Conservation (phyloP, 2,888 invertebrate genomes). For the Criorhina ranunculi region DNA sequence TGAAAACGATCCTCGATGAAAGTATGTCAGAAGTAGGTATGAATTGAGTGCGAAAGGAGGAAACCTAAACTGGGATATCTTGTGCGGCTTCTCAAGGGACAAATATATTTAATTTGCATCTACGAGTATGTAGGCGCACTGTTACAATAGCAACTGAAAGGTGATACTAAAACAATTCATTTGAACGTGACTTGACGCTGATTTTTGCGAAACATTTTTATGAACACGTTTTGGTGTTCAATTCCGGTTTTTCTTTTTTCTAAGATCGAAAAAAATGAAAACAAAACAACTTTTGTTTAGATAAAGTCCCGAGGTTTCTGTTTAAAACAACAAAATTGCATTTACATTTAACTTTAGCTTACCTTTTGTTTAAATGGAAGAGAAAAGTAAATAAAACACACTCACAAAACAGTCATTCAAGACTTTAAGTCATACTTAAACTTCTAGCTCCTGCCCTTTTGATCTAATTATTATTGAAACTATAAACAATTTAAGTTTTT, state of each 20-base stretch:
- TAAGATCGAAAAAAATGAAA: conserved; percentile 17
- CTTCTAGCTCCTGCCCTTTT: conserved; percentile 11
- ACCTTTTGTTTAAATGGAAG: conserved; percentile 31
- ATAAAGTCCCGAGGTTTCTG: conserved; percentile 6
- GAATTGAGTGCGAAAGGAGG: conserved; percentile 50
- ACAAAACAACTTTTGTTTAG: conserved; percentile 13
- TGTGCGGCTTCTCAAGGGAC: conserved; percentile 64
- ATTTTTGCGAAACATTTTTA: conserved; percentile 35
- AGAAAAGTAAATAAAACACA: conserved; percentile 26
- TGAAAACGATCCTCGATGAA: conserved; percentile 63
- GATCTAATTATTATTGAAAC: conserved; percentile 31
- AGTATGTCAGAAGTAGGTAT: conserved; percentile 60
- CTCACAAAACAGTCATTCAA: conserved; percentile 34
- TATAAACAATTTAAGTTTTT: conserved; percentile 55
- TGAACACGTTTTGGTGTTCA: conserved; percentile 24
- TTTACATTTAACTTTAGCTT: conserved; percentile 21
- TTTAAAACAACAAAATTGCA: not conserved
- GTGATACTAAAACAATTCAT: conserved; percentile 31
- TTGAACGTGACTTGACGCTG: conserved; percentile 57
- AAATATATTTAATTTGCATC: conserved; percentile 10
- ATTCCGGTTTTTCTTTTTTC: conserved; percentile 7
- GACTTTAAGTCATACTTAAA: conserved; percentile 13
- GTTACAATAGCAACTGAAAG: conserved; percentile 34
- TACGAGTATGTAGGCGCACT: conserved; percentile 9
- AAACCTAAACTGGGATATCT: conserved; percentile 59